Evolutionary conservation across 1,140 invertebrate species (phyloP), one percentile per base, ranked within the genome.

Genomic region (Pogonognathellus flavescens): DNA sequence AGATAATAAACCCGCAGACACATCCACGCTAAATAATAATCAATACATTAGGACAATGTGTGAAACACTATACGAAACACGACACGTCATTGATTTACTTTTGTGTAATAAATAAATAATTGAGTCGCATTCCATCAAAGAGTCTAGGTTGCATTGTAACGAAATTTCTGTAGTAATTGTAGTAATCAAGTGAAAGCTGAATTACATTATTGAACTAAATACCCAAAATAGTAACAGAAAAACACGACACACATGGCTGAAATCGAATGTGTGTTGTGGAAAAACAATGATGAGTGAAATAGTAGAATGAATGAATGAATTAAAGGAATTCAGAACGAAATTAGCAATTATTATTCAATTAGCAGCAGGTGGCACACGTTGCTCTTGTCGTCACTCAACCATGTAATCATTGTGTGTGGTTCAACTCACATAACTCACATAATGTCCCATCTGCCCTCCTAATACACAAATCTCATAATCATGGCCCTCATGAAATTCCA

Each of bases 341-440:
- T 76, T 76, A 76, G 70, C 25, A 76, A 76, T 76, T 41, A 76
- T 76, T 76, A 76, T 76, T 76, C 70, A 49, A 76, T 76, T 76
- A 49, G 16, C 70, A 18, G 41, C 70, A 76, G 41, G 70, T 76
- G 70, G 70, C 18, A 11, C 5, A n/a, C n/a, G 14, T 76, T 76
- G 2, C 2, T n/a, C n/a, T 16, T 49, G 31, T 66, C 22, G 25
- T 66, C 62, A 14, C 41, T 14, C 16, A 76, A 76, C 70, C n/a
- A 76, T 50, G 70, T 18, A 76, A 16, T 18, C 70, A 49, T 76
- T 76, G 70, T 76, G 70, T 76, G 70, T 76, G 70, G 70, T 10
- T 66, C 62, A 11, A 25, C 22, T 22, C 20, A 66, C n/a, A n/a
- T n/a, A n/a, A n/a, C n/a, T 41, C 20, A 3, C 11, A 25, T n/a